phyloP scores from a whole-genome alignment of 2,797 vertebrate species.

The Urocyon cinereoargenteus region DNA sequence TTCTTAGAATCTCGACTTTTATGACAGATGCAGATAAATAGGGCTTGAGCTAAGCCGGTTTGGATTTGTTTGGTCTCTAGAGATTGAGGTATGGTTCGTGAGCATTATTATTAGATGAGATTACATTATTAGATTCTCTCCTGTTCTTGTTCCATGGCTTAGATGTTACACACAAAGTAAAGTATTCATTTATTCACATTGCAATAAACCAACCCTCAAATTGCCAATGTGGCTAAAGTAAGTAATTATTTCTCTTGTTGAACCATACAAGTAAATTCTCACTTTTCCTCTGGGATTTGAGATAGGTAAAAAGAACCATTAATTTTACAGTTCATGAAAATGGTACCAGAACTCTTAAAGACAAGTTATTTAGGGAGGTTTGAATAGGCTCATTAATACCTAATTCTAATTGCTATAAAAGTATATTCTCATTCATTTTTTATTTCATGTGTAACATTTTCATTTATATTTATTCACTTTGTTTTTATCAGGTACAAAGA shows the following conservation, averaged over 20 bases:
- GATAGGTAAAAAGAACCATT: background rate
- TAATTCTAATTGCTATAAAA: background rate
- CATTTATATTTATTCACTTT: constrained; percentile 36
- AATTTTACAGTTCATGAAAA: constrained; percentile 49
- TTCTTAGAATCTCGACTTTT: background rate
- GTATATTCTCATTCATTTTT: constrained; percentile 41
- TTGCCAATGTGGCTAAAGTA: constrained; percentile 9
- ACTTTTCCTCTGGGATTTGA: background rate
- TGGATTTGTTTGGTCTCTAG: constrained; percentile 11
- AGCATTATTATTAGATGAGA: constrained; percentile 34
- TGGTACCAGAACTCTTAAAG: background rate
- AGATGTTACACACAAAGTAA: background rate
- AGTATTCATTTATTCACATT: background rate
- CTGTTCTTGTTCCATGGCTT: constrained; percentile 32
- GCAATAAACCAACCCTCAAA: background rate
- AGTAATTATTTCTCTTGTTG: background rate
- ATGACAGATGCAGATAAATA: background rate
- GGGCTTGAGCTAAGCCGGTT: constrained; percentile 25
- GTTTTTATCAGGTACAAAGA: constrained; percentile 89
- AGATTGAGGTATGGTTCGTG: background rate
- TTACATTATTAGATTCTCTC: constrained; percentile 28
- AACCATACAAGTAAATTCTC: constrained; percentile 33
- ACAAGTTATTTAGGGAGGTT: constrained; percentile 8
- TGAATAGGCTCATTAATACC: constrained; percentile 28
- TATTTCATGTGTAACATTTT: constrained; percentile 1